These are phyloP conservation scores for Saccostrea echinata DNA, from an alignment of 1,140 invertebrate genomes.

Conservation along the genomic window DNA sequence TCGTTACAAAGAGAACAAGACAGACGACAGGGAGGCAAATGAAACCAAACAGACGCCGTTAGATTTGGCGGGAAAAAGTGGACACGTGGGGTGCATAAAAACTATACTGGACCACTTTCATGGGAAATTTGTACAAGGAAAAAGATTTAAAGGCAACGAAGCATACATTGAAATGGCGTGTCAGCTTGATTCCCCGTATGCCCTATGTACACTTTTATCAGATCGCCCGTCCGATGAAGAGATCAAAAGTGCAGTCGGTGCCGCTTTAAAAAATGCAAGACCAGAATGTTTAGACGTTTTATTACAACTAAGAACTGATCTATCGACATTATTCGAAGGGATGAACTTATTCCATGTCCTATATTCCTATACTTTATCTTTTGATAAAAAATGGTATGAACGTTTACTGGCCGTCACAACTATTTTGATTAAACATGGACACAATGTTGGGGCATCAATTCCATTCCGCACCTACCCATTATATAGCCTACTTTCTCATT, in stretches of 20 bases:
- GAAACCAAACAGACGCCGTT: constrained; percentile 58
- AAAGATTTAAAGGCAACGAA: constrained; percentile 42
- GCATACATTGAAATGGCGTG: constrained; percentile 65
- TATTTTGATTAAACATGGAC: constrained; percentile 68
- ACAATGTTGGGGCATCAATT: constrained; percentile 60
- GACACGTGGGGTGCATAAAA: constrained; percentile 67
- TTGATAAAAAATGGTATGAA: constrained; percentile 69
- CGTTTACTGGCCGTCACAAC: constrained; percentile 69
- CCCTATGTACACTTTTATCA: constrained; percentile 66
- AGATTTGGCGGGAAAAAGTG: constrained; percentile 68
- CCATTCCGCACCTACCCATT: constrained; percentile 73
- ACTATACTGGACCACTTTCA: constrained; percentile 66
- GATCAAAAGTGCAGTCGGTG: constrained; percentile 65
- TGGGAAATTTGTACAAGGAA: constrained; percentile 20
- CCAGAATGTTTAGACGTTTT: constrained; percentile 72
- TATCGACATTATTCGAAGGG: constrained; percentile 68
- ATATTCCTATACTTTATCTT: constrained; percentile 69
- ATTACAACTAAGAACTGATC: constrained; percentile 59
- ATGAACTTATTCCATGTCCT: constrained; percentile 76
- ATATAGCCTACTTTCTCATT: constrained; percentile 69
- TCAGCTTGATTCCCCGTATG: constrained; percentile 67
- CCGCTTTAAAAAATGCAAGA: constrained; percentile 64
- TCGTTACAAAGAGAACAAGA: constrained; percentile 44
- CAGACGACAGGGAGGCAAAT: background rate
- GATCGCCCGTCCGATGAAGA: constrained; percentile 61